Evolutionary conservation across 1,140 invertebrate species (phyloP).

Genomic region (Drosophila sturtevanti): DNA sequence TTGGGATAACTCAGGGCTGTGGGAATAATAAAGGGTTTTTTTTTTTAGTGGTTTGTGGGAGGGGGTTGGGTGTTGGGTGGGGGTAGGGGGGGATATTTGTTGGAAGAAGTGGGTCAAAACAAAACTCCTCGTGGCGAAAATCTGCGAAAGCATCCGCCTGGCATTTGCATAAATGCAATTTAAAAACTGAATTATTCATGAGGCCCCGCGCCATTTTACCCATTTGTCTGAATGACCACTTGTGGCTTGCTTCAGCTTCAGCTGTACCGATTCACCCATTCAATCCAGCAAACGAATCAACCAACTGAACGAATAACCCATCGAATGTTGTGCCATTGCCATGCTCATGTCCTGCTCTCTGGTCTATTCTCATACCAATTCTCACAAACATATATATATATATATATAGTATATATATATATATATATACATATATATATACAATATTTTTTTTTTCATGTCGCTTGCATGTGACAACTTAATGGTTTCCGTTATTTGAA

Average conservation of each 20-base stretch:
- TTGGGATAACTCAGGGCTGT: constrained; percentile 10
- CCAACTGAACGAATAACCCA: neutral
- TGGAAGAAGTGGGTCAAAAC: neutral
- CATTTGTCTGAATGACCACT: constrained; percentile 81
- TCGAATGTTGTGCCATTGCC: constrained; percentile 11
- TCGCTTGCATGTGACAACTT: constrained; percentile 72
- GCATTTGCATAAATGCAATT: constrained; percentile 80
- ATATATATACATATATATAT: constrained; percentile 31
- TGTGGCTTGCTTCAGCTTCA: constrained; percentile 69
- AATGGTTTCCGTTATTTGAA: constrained; percentile 77
- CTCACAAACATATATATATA: constrained; percentile 31
- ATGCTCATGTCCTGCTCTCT: constrained; percentile 1
- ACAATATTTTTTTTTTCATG: constrained; percentile 32
- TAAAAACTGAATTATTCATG: constrained; percentile 81
- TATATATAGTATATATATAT: neutral
- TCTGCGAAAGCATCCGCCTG: constrained; percentile 76
- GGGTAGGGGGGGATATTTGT: neutral
- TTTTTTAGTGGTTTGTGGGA: too few relatives aligned
- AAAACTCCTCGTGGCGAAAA: constrained; percentile 71
- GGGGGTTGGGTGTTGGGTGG: too few relatives aligned
- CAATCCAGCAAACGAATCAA: constrained; percentile 3
- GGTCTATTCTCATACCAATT: neutral
- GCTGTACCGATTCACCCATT: constrained; percentile 18
- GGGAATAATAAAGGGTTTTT: neutral
- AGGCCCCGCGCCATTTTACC: constrained; percentile 70